Conservation (phyloP, 1,140 invertebrate genomes). For the Philaenus spumarius region DNA sequence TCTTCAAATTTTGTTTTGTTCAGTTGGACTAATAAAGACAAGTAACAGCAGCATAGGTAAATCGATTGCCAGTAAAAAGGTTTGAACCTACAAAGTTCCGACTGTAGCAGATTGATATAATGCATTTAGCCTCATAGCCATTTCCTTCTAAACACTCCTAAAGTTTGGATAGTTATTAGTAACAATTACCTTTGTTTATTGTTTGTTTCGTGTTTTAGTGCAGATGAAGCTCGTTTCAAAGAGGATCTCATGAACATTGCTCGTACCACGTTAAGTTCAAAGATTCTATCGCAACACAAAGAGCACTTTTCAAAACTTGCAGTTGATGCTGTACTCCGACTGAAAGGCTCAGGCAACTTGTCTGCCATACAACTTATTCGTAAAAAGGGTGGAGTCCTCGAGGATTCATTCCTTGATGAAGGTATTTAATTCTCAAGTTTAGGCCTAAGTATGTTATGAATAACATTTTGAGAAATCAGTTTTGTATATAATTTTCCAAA, state of each 20-base stretch:
- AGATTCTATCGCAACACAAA: constrained; percentile 97
- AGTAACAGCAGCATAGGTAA: too few species aligned
- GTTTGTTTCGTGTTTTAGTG: constrained; percentile 46
- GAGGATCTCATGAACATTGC: constrained; percentile 96
- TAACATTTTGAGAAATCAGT: not conserved
- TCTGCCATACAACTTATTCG: constrained; percentile 98
- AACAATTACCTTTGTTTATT: too few species aligned
- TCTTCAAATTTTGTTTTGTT: too few species aligned
- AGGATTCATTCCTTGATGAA: constrained; percentile 96
- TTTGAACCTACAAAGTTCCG: too few species aligned
- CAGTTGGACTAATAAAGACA: too few species aligned
- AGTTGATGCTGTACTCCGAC: constrained; percentile 88
- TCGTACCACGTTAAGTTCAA: constrained; percentile 94
- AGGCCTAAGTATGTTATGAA: not conserved
- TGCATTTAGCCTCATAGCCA: too few species aligned
- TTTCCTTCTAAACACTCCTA: too few species aligned
- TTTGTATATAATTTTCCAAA: too few species aligned
- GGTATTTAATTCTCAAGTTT: constrained; percentile 44
- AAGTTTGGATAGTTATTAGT: too few species aligned
- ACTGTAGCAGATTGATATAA: too few species aligned
- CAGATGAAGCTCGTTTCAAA: constrained; percentile 68
- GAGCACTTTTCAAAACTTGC: constrained; percentile 94
- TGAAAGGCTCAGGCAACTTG: constrained; percentile 93
- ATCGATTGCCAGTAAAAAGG: too few species aligned
- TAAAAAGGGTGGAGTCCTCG: constrained; percentile 84